Conservation (phyloP, 2,113 vertebrate genomes). For the Bambusicola thoracicus region DNA sequence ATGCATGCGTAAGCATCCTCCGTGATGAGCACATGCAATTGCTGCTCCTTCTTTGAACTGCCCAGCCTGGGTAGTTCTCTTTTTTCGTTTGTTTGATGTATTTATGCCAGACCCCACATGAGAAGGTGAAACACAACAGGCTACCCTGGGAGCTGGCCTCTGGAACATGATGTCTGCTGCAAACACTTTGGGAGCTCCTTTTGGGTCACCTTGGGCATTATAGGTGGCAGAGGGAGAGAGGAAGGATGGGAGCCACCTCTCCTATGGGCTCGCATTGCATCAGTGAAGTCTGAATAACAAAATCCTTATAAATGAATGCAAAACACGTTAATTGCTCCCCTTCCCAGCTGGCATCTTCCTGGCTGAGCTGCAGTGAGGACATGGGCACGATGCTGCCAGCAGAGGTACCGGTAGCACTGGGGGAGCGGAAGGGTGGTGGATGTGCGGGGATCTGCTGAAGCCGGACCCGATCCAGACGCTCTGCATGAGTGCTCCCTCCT, state of each 20-base stretch:
- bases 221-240: not conserved
- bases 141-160: not conserved
- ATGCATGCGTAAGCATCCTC: too few relatives aligned
- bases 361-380: accelerated
- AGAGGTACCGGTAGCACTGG: not conserved
- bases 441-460: not conserved
- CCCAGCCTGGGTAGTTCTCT: not conserved
- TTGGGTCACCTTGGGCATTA: not conserved
- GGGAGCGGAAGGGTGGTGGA: not conserved
- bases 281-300: accelerated
- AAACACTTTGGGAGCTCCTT: not conserved
- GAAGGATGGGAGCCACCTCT: too few relatives aligned
- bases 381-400: accelerated
- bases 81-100: not conserved
- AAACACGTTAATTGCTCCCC: not conserved
- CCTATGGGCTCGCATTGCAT: accelerated
- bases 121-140: not conserved
- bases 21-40: not conserved
- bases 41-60: not conserved
- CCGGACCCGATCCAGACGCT: not conserved
- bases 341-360: not conserved
- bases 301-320: not conserved
- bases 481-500: not conserved
- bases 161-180: not conserved
- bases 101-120: accelerated